Conservation (phyloP, 2,888 invertebrate genomes). For the Eupeodes latifasciatus region DNA sequence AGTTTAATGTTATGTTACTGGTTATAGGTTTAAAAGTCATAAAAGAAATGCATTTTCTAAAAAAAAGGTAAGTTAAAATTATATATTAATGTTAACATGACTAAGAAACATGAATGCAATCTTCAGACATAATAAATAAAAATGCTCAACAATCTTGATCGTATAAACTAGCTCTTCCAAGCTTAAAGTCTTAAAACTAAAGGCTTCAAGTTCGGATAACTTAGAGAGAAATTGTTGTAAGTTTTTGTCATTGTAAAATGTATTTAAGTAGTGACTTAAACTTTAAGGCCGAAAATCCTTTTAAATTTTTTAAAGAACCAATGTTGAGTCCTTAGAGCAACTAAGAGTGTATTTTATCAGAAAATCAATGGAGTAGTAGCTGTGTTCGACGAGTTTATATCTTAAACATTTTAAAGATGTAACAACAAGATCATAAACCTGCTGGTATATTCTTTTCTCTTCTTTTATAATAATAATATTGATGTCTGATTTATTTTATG, state of each 20-base stretch:
- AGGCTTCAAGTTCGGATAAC: no score
- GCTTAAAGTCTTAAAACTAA: no score
- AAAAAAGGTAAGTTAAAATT: slow-evolving; percentile 10
- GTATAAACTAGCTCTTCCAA: background rate
- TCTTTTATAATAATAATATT: background rate
- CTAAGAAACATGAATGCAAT: slow-evolving; percentile 21
- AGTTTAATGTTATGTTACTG: background rate
- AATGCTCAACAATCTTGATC: background rate
- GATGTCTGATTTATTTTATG: slow-evolving; percentile 17
- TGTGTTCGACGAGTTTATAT: background rate
- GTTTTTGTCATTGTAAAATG: no score
- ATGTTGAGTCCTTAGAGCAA: background rate
- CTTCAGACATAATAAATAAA: background rate
- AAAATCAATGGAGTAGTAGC: background rate
- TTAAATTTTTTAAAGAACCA: background rate
- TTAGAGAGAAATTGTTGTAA: no score
- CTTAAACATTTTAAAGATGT: background rate
- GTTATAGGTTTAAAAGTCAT: slow-evolving; percentile 13
- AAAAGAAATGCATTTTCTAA: slow-evolving; percentile 56
- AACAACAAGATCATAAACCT: background rate
- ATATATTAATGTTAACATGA: slow-evolving; percentile 40
- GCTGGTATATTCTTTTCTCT: background rate
- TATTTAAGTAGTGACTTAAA: no score
- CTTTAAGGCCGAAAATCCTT: no score
- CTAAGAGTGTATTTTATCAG: background rate